Percentiles rank a stretch among this genome's conserved stretches.
Conservation (phyloP, 2,888 invertebrate species). For the Tigriopus californicus region DNA sequence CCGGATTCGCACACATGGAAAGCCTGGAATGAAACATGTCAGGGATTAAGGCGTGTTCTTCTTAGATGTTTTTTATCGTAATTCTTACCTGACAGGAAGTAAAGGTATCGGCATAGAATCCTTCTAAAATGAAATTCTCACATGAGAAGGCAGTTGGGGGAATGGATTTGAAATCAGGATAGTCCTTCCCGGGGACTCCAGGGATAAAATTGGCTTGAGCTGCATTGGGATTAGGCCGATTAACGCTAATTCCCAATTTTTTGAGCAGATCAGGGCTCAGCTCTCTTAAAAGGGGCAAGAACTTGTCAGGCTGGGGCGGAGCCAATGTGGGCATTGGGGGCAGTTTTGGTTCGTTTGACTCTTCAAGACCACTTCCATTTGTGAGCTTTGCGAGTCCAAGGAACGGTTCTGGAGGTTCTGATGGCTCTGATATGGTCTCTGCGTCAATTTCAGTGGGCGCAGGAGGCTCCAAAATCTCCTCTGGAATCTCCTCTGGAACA, state of each 20-base stretch:
- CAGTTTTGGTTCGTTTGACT: not conserved
- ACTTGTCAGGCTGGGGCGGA: constrained; percentile 9
- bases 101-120: constrained; percentile 15
- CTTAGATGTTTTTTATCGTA: not conserved
- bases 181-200: constrained; percentile 8
- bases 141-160: constrained; percentile 13
- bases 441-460: not conserved
- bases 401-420: not conserved
- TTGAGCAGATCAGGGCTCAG: constrained; percentile 4
- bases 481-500: not conserved
- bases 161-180: constrained; percentile 15
- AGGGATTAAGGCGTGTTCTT: not conserved
- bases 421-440: not conserved
- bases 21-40: not conserved
- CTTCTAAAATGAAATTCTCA: constrained; percentile 12
- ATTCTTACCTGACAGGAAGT: constrained; percentile 14
- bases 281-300: constrained; percentile 3
- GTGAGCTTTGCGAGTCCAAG: not conserved
- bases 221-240: not conserved
- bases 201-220: not conserved
- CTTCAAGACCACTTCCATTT: not conserved
- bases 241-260: not conserved
- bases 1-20: constrained; percentile 15
- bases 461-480: not conserved
- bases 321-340: constrained; percentile 14